Evolutionary conservation across 2,797 vertebrate species (phyloP).

Genomic region (Sebastolobus altivelis): DNA sequence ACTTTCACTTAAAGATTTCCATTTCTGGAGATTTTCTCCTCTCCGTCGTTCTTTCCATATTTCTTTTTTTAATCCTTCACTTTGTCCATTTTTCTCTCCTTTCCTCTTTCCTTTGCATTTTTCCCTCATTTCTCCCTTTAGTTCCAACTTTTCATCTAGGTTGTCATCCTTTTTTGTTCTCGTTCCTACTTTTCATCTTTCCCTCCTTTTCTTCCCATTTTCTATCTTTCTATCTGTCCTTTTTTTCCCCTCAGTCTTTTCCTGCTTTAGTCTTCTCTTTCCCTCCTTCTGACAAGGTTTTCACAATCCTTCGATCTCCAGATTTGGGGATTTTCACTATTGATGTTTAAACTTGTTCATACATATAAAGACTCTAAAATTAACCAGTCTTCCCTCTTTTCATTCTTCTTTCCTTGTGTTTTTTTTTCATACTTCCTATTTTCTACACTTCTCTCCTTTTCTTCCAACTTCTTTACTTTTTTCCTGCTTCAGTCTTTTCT

Average conservation of each 20-base stretch:
- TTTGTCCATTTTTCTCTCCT: neutral
- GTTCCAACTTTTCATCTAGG: no score
- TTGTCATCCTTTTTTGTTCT: neutral
- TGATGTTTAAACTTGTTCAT: neutral
- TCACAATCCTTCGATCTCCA: neutral
- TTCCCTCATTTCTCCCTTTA: neutral
- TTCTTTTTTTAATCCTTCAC: neutral
- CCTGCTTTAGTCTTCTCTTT: neutral
- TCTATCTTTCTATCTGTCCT: neutral
- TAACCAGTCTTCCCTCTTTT: neutral
- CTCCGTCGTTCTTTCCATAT: neutral
- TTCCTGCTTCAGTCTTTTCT: no score
- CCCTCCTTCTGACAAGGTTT: neutral
- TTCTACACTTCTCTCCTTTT: neutral
- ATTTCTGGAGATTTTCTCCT: neutral
- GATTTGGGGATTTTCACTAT: neutral
- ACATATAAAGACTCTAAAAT: neutral
- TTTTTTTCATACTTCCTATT: neutral
- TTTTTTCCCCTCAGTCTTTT: neutral
- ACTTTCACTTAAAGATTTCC: conserved; percentile 15
- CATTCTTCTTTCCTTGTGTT: neutral
- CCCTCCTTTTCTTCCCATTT: neutral
- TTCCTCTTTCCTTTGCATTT: neutral
- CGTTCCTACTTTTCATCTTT: neutral
- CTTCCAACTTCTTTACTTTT: no score